phyloP scores from a whole-genome alignment of 2,113 vertebrate species.

The Stercorarius parasiticus region DNA sequence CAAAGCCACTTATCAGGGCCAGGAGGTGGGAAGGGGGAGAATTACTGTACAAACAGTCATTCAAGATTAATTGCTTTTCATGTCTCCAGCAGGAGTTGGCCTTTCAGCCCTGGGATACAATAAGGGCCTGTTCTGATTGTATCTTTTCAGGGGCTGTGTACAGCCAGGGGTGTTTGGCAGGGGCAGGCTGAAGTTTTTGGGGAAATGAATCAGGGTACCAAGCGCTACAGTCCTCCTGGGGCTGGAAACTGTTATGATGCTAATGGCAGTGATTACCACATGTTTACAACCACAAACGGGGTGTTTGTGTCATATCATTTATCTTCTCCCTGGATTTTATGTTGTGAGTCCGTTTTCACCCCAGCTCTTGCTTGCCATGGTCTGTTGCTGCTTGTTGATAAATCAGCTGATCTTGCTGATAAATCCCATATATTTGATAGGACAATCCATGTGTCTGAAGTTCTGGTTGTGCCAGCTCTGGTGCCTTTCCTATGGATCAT shows the following conservation, averaged over 20 bases:
- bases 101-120: slow-evolving; percentile 48
- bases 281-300: neutral
- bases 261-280: neutral
- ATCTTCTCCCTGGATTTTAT: neutral
- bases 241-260: neutral
- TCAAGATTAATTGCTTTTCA: slow-evolving; percentile 67
- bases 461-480: neutral
- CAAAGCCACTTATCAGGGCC: slow-evolving; percentile 27
- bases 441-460: neutral
- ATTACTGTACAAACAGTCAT: slow-evolving; percentile 51
- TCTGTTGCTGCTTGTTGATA: neutral
- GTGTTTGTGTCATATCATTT: neutral
- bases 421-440: neutral
- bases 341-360: neutral
- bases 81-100: slow-evolving; percentile 9
- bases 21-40: slow-evolving; percentile 46
- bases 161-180: neutral
- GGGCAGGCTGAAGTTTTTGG: neutral
- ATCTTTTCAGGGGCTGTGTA: slow-evolving; percentile 6
- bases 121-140: slow-evolving; percentile 41
- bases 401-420: neutral
- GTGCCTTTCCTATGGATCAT: slow-evolving; percentile 12
- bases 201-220: neutral
- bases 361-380: neutral
- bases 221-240: neutral